phyloP scores from a whole-genome alignment of 2,888 invertebrate genomes.

The Tridacna gigas region DNA sequence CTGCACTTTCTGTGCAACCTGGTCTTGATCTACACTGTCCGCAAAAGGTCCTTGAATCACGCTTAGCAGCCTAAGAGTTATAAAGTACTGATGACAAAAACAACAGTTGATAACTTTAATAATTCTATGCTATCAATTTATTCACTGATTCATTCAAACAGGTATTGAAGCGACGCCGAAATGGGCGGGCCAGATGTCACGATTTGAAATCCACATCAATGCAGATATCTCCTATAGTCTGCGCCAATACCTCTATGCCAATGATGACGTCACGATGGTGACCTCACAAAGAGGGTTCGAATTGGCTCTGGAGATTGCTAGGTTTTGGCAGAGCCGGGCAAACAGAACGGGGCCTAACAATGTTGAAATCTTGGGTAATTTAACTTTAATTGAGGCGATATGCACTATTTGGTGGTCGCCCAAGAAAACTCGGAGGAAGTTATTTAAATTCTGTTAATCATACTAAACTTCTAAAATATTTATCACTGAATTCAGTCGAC shows the following conservation, averaged over 20 bases:
- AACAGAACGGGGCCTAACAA: constrained; percentile 29
- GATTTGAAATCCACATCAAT: constrained; percentile 68
- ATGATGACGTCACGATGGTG: constrained; percentile 71
- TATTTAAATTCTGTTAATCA: too few relatives aligned
- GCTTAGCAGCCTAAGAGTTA: too few relatives aligned
- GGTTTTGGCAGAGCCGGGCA: constrained; percentile 66
- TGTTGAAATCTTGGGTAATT: constrained; percentile 62
- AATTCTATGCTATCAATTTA: too few relatives aligned
- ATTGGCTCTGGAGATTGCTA: constrained; percentile 67
- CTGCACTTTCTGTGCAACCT: too few relatives aligned
- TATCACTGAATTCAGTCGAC: too few relatives aligned
- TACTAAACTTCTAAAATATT: too few relatives aligned
- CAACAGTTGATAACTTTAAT: too few relatives aligned
- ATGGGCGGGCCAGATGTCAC: constrained; percentile 57
- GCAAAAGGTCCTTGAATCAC: too few relatives aligned
- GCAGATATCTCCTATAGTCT: constrained; percentile 76
- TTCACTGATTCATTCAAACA: constrained; percentile 14
- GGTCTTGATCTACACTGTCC: too few relatives aligned
- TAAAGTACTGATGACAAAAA: too few relatives aligned
- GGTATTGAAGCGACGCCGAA: constrained; percentile 67
- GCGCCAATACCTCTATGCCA: constrained; percentile 76
- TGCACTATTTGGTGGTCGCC: too few relatives aligned
- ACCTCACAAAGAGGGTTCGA: constrained; percentile 68
- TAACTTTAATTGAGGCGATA: neutral
- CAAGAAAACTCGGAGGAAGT: too few relatives aligned